These are phyloP conservation scores for Chamaedrilus cognettii DNA, from an alignment of 2,888 invertebrate species.

Conservation along the genomic window DNA sequence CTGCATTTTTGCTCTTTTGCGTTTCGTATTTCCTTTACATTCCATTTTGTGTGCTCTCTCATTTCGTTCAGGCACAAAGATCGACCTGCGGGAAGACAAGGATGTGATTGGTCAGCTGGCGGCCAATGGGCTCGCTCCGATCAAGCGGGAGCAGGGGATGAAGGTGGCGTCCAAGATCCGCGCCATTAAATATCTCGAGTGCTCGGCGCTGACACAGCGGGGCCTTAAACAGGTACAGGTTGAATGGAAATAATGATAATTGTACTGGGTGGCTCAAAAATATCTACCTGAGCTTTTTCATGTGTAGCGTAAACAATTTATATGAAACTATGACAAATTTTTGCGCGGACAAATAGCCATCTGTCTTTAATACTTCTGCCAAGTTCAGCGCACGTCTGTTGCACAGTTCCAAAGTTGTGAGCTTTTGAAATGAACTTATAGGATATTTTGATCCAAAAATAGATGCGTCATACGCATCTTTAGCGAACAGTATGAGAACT, in stretches of 20 bases:
- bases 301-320: background rate
- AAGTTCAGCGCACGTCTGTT: too few species aligned
- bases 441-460: too few species aligned
- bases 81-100: slow-evolving; percentile 97
- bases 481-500: too few species aligned
- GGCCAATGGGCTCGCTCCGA: slow-evolving; percentile 92
- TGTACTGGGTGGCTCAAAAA: background rate
- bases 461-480: too few species aligned
- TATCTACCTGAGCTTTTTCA: background rate
- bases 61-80: slow-evolving; percentile 98
- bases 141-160: slow-evolving; percentile 97
- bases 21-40: too few species aligned
- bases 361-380: too few species aligned
- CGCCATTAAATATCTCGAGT: slow-evolving; percentile 99
- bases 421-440: too few species aligned
- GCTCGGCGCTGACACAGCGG: slow-evolving; percentile 97
- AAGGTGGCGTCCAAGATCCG: slow-evolving; percentile 98
- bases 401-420: too few species aligned
- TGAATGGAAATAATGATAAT: too few species aligned
- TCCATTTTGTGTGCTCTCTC: too few species aligned
- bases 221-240: slow-evolving; percentile 90
- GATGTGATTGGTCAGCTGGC: slow-evolving; percentile 89
- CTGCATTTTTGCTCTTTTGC: too few species aligned
- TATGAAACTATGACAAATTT: background rate
- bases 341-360: too few species aligned